A percentile compares a stretch with the other conserved stretches of the same genome.
Evolutionary conservation across 2,797 vertebrate species (phyloP).

Genomic region (Tragelaphus eurycerus): DNA sequence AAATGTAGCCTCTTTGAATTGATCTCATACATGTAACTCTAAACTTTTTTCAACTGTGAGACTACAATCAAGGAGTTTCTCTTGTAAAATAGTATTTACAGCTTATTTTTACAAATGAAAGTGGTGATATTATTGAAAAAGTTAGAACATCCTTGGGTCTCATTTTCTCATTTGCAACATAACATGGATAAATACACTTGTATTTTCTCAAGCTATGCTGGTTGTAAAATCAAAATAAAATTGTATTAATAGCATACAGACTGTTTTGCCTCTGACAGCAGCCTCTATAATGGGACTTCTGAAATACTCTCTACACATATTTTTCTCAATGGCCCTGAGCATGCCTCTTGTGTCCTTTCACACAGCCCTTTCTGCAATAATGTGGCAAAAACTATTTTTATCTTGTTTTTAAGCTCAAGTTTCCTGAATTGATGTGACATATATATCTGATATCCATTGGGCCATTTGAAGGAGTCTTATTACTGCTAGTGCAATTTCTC

Average conservation of each 20-base stretch:
- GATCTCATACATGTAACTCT: not conserved
- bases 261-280: not conserved
- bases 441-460: not conserved
- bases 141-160: not conserved
- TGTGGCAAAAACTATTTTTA: not conserved
- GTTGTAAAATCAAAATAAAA: not conserved
- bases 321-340: not conserved
- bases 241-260: not conserved
- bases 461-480: not conserved
- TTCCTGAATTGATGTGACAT: not conserved
- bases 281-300: not conserved
- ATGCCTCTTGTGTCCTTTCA: not conserved
- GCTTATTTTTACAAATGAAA: constrained; percentile 32
- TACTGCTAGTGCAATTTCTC: not conserved
- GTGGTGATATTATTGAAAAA: not conserved
- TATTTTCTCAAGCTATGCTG: not conserved
- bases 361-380: not conserved
- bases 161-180: not conserved
- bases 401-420: not conserved
- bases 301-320: not conserved
- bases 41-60: not conserved
- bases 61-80: not conserved
- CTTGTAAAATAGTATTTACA: not conserved
- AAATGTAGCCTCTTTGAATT: not conserved
- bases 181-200: not conserved